Percentiles rank a stretch among this genome's conserved stretches.
These are phyloP conservation scores for Zaprionus lachaisei DNA, from an alignment of 1,140 invertebrate species.

Conservation along the genomic window DNA sequence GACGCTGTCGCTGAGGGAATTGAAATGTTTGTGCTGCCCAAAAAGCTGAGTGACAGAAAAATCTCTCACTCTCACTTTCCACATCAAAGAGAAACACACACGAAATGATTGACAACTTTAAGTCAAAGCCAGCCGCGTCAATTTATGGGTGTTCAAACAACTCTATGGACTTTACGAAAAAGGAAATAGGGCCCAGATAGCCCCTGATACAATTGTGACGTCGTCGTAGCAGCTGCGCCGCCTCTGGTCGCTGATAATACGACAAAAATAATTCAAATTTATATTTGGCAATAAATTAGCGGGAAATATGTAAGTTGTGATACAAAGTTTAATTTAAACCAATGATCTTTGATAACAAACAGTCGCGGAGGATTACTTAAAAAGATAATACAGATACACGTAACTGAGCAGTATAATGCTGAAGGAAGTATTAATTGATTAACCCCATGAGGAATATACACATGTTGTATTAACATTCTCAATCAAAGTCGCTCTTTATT, in stretches of 20 bases:
- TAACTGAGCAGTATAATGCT: no score
- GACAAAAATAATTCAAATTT: constrained; percentile 41
- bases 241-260: constrained; percentile 30
- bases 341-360: constrained; percentile 3
- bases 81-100: constrained; percentile 45
- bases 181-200: constrained; percentile 25
- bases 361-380: background rate
- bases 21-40: constrained; percentile 17
- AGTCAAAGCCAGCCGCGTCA: constrained; percentile 17
- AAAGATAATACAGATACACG: background rate
- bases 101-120: constrained; percentile 45
- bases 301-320: constrained; percentile 19
- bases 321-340: constrained; percentile 7
- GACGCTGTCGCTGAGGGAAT: constrained; percentile 29
- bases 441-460: background rate
- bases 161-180: constrained; percentile 6
- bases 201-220: constrained; percentile 31
- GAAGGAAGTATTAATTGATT: background rate
- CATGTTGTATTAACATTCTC: no score
- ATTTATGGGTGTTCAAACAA: constrained; percentile 52
- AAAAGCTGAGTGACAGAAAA: constrained; percentile 52
- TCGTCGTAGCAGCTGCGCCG: constrained; percentile 17
- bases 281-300: constrained; percentile 46
- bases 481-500: no score
- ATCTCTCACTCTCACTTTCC: constrained; percentile 75